Percentiles rank a stretch among this genome's conserved stretches.
Evolutionary conservation across 2,797 vertebrate species (phyloP).

Genomic region (Galago senegalensis): DNA sequence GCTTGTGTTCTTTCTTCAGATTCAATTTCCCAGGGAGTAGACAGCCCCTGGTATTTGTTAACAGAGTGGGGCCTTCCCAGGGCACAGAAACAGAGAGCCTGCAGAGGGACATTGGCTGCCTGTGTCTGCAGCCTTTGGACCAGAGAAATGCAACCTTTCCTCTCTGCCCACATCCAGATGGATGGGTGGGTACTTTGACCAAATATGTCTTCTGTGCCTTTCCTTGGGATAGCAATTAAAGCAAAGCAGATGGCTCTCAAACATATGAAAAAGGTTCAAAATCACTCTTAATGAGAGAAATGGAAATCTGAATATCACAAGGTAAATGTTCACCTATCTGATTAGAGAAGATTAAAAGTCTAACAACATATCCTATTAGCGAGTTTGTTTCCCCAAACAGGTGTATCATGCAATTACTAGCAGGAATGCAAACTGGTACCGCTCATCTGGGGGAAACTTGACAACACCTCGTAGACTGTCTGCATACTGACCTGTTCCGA

Average conservation of each 20-base stretch:
- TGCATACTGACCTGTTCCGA: background rate
- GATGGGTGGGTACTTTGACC: background rate
- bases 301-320: slow-evolving; percentile 26
- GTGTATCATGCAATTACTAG: background rate
- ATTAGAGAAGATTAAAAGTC: slow-evolving; percentile 7
- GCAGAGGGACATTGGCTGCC: background rate
- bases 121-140: background rate
- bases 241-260: slow-evolving; percentile 16
- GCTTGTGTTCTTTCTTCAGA: background rate
- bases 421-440: background rate
- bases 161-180: background rate
- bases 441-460: background rate
- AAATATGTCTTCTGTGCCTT: background rate
- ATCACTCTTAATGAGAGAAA: slow-evolving; percentile 43
- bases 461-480: background rate
- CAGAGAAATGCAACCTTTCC: background rate
- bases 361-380: background rate
- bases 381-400: background rate
- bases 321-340: slow-evolving; percentile 5
- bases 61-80: background rate
- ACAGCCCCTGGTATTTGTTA: background rate
- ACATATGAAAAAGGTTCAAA: background rate
- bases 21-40: background rate
- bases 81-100: background rate
- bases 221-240: background rate